Evolutionary conservation across 1,140 invertebrate species (phyloP).

Genomic region (Trichoplusia ni): DNA sequence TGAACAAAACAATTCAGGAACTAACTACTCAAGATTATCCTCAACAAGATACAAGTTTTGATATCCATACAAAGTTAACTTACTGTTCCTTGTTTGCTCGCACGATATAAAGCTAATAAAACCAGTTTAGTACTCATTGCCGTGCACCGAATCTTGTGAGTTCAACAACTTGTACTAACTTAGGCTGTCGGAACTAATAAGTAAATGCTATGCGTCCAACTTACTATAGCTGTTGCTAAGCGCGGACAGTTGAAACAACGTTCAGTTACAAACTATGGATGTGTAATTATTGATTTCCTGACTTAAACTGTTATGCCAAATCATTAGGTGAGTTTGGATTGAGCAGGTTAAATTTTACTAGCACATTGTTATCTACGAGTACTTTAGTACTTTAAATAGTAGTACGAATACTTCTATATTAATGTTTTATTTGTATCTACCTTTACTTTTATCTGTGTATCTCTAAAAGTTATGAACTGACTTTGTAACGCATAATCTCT

Average conservation of each 20-base stretch:
- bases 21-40: no score
- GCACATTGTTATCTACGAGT: no score
- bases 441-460: no score
- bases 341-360: no score
- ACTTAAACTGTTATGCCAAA: slow-evolving; percentile 7
- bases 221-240: slow-evolving; percentile 14
- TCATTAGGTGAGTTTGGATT: not conserved
- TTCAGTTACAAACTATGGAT: slow-evolving; percentile 20
- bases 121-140: slow-evolving; percentile 29
- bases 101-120: slow-evolving; percentile 21
- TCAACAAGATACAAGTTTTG: no score
- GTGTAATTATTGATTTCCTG: slow-evolving; percentile 27
- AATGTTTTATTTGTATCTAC: no score
- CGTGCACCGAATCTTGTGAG: slow-evolving; percentile 22
- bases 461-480: no score
- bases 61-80: not conserved
- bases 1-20: no score
- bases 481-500: no score
- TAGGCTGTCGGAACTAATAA: slow-evolving; percentile 20
- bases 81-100: slow-evolving; percentile 3
- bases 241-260: slow-evolving; percentile 15
- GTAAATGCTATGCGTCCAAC: slow-evolving; percentile 24
- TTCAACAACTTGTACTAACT: slow-evolving; percentile 20
- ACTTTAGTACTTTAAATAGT: no score
- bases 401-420: no score